Evolutionary conservation across 1,140 invertebrate genomes (phyloP).

Genomic region (Globodera rostochiensis): DNA sequence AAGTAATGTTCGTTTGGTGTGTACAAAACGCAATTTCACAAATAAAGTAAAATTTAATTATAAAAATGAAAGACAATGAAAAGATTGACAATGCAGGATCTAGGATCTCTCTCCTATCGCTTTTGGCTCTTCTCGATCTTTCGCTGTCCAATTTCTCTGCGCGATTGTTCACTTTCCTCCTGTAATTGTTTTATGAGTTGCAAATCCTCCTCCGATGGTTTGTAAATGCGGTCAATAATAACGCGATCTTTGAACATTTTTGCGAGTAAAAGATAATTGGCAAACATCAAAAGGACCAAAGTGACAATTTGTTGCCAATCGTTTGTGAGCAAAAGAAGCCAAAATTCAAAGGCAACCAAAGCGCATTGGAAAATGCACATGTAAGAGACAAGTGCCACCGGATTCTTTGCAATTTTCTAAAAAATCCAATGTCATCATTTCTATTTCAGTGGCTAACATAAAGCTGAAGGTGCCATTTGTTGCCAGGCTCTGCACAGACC

Average conservation of each 20-base stretch:
- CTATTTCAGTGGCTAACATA: conserved; percentile 72
- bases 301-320: conserved; percentile 90
- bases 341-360: conserved; percentile 77
- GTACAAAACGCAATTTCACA: conserved; percentile 7
- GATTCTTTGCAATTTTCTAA: conserved; percentile 83
- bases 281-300: conserved; percentile 79
- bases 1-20: background rate
- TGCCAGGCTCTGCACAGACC: conserved; percentile 68
- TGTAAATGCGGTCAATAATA: conserved; percentile 72
- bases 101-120: background rate
- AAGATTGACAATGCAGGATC: background rate
- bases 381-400: conserved; percentile 77
- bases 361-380: conserved; percentile 71
- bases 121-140: conserved; percentile 6
- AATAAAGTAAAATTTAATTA: conserved; percentile 23
- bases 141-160: conserved; percentile 9
- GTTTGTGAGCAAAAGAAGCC: conserved; percentile 76
- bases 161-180: conserved; percentile 28
- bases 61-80: background rate
- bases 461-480: conserved; percentile 79
- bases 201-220: conserved; percentile 54
- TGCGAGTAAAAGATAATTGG: conserved; percentile 87
- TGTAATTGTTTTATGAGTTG: conserved; percentile 48
- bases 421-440: conserved; percentile 48
- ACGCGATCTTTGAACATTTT: conserved; percentile 83